Evolutionary conservation across 30 jellyfish, hydroid and myxozoan genomes (phyloP).

Genomic region (Haliclystus octoradiatus): DNA sequence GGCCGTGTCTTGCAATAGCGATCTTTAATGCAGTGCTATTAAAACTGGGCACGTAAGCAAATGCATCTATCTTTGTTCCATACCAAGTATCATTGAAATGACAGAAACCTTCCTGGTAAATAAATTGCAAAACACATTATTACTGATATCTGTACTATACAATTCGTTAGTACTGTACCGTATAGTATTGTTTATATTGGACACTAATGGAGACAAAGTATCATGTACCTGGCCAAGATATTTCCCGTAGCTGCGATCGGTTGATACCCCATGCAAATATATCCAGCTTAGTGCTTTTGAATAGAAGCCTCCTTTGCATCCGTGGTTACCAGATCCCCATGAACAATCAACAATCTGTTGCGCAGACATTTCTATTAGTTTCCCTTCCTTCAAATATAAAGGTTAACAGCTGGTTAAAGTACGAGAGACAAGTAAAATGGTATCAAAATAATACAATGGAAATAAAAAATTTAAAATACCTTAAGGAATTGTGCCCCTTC

Average conservation of each 20-base stretch:
- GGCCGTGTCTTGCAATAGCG: conserved; percentile 87
- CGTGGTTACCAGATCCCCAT: conserved; percentile 99
- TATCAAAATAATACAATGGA: neutral
- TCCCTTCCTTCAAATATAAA: conserved; percentile 39
- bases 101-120: conserved; percentile 84
- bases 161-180: neutral
- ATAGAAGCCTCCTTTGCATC: conserved; percentile 99
- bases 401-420: neutral
- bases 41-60: conserved; percentile 80
- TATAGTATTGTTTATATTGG: neutral
- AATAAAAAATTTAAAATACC: conserved; percentile 19
- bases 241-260: conserved; percentile 91
- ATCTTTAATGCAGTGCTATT: conserved; percentile 75
- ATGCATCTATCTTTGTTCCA: conserved; percentile 90
- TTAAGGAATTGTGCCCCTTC: conserved; percentile 92
- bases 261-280: conserved; percentile 80
- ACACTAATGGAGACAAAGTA: neutral
- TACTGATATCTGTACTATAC: neutral
- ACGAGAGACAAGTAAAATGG: neutral
- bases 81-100: conserved; percentile 87
- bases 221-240: conserved; percentile 83
- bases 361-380: conserved; percentile 66
- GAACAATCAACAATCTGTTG: conserved; percentile 96
- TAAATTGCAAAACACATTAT: neutral
- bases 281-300: conserved; percentile 94